These are phyloP conservation scores for Polyommatus icarus DNA, from an alignment of 2,888 invertebrate species.

Conservation along the genomic window DNA sequence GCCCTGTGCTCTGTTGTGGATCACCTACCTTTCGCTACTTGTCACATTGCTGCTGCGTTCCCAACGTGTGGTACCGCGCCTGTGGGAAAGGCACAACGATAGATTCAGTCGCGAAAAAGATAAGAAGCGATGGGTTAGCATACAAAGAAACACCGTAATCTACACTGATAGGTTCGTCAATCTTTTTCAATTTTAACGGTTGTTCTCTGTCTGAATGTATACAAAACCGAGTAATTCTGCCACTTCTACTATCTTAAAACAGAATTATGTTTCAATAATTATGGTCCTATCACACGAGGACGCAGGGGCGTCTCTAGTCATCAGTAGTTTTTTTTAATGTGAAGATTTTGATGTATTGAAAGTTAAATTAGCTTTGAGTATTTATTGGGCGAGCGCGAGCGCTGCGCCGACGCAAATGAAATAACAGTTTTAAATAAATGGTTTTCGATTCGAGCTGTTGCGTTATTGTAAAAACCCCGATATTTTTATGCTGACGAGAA, in stretches of 20 bases:
- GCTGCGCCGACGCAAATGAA: slow-evolving; percentile 40
- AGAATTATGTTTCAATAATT: slow-evolving; percentile 12
- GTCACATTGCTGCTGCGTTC: too few species aligned
- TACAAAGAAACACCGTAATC: neutral
- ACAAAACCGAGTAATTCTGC: neutral
- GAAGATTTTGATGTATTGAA: slow-evolving; percentile 56
- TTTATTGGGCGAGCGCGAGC: slow-evolving; percentile 48
- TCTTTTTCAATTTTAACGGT: neutral
- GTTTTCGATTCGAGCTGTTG: slow-evolving; percentile 57
- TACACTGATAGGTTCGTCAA: neutral
- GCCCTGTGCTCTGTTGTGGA: neutral
- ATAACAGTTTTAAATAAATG: slow-evolving; percentile 59
- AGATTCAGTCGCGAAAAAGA: too few species aligned
- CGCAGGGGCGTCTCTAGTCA: slow-evolving; percentile 51
- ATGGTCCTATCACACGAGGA: slow-evolving; percentile 45
- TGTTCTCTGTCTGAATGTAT: neutral
- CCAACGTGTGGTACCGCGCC: too few species aligned
- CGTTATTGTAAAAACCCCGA: neutral
- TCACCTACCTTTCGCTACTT: neutral
- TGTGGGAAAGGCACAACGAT: too few species aligned
- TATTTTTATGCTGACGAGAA: neutral
- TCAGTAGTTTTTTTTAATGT: slow-evolving; percentile 58
- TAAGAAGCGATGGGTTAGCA: too few species aligned
- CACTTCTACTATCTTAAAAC: neutral
- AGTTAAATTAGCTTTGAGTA: slow-evolving; percentile 61